Base-by-base conservation (phyloP, 2,888 invertebrate species). In the Cerastoderma edule region DNA sequence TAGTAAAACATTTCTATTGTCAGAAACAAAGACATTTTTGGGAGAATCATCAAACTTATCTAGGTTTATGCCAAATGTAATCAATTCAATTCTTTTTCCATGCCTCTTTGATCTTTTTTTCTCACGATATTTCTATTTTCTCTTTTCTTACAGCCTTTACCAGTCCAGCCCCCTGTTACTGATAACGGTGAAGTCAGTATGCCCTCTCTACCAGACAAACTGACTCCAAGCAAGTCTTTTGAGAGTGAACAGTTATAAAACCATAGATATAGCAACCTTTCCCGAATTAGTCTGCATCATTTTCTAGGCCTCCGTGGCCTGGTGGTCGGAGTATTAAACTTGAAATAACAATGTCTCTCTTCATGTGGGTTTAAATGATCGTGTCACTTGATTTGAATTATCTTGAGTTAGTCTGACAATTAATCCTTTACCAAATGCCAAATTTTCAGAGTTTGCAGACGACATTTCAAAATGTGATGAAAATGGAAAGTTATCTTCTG, bases 201-300 rank as follows among this genome's bases (percentile, higher is more conserved):
- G 4, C 82, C 82, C 19, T 27, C 56, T 46, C 64, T 82, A 39
- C 82, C 82, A 35, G 76, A 66, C 46, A 82, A 82, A 75, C 72
- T 74, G 64, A 74, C 76, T 6, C 76, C 82, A 44, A 72, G 68
- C 74, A 66, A 72, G 28, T 66, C 75, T 32, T 67, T 67, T 68
- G 50, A 69, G 30, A 69, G 66, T 66, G 69, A 65, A n/a, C 57
- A 48, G 19, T 35, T 67, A 53, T 67, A 54, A 39, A 22, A 56
- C n/a, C n/a, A n/a, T n/a, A 30, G 22, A 50, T 50, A 50, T 22
- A 5, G 24, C 19, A n/a, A 5, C 22, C n/a, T 50, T 22, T n/a
- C 50, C 24, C 24, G 22, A 50, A 1, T 46, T 27, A 50, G 1
- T 50, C 39, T 39, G 16, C 16, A 39, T 39, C 8, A 39, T 39